Evolutionary conservation across 2,113 vertebrate species (phyloP).

Genomic region (Microtus oregoni): DNA sequence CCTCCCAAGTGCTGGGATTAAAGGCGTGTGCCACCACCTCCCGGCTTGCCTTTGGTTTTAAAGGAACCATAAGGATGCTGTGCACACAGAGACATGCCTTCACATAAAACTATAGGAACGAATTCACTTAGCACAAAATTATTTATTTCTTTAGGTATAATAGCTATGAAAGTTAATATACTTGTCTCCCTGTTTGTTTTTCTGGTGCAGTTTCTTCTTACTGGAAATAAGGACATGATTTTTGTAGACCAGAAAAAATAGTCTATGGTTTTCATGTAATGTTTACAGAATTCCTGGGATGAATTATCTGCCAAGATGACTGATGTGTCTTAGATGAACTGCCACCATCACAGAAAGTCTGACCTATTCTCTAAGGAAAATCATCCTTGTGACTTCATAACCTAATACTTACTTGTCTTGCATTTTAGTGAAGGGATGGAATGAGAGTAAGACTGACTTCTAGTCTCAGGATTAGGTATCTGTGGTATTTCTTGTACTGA

Average conservation of each 20-base stretch:
- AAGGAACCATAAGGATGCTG: not conserved
- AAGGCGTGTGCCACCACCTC: too few relatives aligned
- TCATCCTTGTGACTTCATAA: slow-evolving; percentile 49
- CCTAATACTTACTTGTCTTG: slow-evolving; percentile 53
- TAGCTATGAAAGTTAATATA: not conserved
- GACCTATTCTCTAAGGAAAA: slow-evolving; percentile 40
- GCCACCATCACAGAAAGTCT: not conserved
- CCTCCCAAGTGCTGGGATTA: too few relatives aligned
- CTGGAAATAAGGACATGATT: slow-evolving; percentile 11
- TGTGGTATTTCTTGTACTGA: slow-evolving; percentile 23
- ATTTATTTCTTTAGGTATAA: slow-evolving; percentile 2
- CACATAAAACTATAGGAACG: not conserved
- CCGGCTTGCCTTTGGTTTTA: too few relatives aligned
- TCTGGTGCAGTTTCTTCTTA: slow-evolving; percentile 17
- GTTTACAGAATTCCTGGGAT: slow-evolving; percentile 60
- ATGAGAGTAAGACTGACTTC: not conserved
- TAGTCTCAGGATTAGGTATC: slow-evolving; percentile 49
- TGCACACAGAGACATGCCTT: not conserved
- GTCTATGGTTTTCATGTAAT: slow-evolving; percentile 23
- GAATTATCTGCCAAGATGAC: slow-evolving; percentile 66
- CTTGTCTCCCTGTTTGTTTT: slow-evolving; percentile 5
- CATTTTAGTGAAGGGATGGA: slow-evolving; percentile 44
- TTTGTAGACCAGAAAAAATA: not conserved
- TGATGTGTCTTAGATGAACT: slow-evolving; percentile 52
- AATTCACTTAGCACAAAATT: not conserved